Percentiles rank a stretch among this genome's conserved stretches.
Conservation (phyloP, 2,797 vertebrate species). For the Epinephelus malabaricus region DNA sequence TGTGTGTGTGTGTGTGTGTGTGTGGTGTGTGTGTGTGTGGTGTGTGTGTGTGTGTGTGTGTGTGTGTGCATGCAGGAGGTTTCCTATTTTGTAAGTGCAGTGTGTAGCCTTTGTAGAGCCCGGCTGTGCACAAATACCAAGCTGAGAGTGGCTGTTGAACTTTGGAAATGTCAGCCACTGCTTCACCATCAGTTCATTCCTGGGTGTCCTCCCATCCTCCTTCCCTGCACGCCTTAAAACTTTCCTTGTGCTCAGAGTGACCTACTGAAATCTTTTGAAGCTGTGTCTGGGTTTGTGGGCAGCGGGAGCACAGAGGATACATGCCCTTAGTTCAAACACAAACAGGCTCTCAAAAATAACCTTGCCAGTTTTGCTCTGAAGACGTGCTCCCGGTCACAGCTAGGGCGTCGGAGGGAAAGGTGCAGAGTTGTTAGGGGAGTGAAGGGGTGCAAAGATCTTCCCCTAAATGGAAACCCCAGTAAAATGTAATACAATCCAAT, state of each 20-base stretch:
- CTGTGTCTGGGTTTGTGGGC: slow-evolving; percentile 24
- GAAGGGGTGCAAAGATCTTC: not conserved
- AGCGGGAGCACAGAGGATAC: slow-evolving; percentile 31
- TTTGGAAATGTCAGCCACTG: slow-evolving; percentile 83
- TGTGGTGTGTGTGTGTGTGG: slow-evolving; percentile 11
- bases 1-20: slow-evolving; percentile 9
- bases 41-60: slow-evolving; percentile 15
- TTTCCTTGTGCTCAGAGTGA: slow-evolving; percentile 63
- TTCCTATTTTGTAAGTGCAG: slow-evolving; percentile 70
- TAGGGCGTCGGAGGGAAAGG: slow-evolving; percentile 1
- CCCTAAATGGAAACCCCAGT: not conserved
- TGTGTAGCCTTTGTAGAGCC: slow-evolving; percentile 77
- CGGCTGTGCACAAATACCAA: slow-evolving; percentile 81
- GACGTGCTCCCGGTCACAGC: slow-evolving; percentile 29
- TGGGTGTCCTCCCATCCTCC: slow-evolving; percentile 60
- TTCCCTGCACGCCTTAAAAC: slow-evolving; percentile 54
- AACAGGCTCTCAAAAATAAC: slow-evolving; percentile 48
- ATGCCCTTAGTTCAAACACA: slow-evolving; percentile 56
- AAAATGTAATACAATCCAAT: not conserved
- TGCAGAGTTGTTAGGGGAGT: slow-evolving; percentile 7
- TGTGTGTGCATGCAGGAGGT: slow-evolving; percentile 33
- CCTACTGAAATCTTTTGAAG: slow-evolving; percentile 77
- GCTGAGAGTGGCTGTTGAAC: slow-evolving; percentile 84
- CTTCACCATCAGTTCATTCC: slow-evolving; percentile 70
- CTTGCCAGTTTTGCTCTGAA: slow-evolving; percentile 31